These are phyloP conservation scores for Anodontia alba DNA, from an alignment of 2,888 invertebrate genomes.

Conservation along the genomic window DNA sequence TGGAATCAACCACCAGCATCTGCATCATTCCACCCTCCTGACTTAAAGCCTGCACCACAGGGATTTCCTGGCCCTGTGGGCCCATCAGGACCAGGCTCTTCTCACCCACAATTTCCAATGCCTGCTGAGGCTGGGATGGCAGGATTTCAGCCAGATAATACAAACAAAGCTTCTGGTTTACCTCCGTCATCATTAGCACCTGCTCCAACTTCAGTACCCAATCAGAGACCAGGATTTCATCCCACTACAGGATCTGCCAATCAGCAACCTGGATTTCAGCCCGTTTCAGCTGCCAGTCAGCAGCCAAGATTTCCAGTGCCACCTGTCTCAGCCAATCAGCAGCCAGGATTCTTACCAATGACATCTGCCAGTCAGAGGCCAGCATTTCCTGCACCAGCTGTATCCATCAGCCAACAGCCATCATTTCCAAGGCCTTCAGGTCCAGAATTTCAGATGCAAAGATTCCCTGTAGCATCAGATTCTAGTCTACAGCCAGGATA, in stretches of 20 bases:
- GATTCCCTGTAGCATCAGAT: conserved; percentile 29
- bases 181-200: background rate
- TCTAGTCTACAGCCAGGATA: conserved; percentile 35
- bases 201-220: background rate
- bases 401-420: conserved; percentile 4
- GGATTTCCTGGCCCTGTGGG: conserved; percentile 17
- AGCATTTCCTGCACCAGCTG: conserved; percentile 38
- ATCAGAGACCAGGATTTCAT: conserved; percentile 43
- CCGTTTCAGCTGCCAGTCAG: conserved; percentile 28
- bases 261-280: conserved; percentile 21
- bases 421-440: conserved; percentile 17
- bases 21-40: conserved; percentile 5
- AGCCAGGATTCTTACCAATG: conserved; percentile 31
- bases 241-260: conserved; percentile 9
- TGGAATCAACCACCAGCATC: conserved; percentile 18
- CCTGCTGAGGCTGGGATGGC: background rate
- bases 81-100: conserved; percentile 1
- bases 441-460: conserved; percentile 20
- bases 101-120: conserved; percentile 26
- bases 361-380: conserved; percentile 25
- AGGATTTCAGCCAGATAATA: background rate
- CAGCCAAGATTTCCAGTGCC: conserved; percentile 40
- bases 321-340: conserved; percentile 29
- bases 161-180: conserved; percentile 1
- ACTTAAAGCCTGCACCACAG: conserved; percentile 8